Evolutionary conservation across 2,888 invertebrate genomes (phyloP).

Genomic region (Cheilosia vulpina): DNA sequence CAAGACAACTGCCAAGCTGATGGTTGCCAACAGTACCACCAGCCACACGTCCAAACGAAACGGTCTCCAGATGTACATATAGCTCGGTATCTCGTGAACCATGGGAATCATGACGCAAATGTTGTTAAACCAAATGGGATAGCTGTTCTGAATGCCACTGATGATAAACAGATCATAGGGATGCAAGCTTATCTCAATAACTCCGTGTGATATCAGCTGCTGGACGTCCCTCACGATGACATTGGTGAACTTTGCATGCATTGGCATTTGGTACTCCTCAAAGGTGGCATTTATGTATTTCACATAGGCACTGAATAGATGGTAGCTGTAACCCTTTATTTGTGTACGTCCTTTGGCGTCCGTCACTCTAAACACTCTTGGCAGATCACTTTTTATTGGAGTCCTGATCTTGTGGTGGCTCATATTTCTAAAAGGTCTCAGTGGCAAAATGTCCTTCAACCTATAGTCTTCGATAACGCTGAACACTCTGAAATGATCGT

Average conservation of each 20-base stretch:
- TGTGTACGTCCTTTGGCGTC: conserved; percentile 50
- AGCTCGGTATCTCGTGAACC: conserved; percentile 77
- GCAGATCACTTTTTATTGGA: conserved; percentile 78
- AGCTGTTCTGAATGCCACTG: conserved; percentile 76
- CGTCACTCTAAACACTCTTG: conserved; percentile 77
- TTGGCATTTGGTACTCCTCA: conserved; percentile 70
- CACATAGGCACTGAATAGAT: conserved; percentile 78
- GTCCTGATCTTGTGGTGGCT: conserved; percentile 78
- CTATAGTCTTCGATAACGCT: neutral
- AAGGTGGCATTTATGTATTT: conserved; percentile 78
- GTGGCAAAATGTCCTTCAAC: neutral
- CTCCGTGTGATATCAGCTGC: conserved; percentile 61
- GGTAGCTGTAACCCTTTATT: conserved; percentile 20
- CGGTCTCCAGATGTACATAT: conserved; percentile 77
- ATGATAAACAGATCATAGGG: conserved; percentile 76
- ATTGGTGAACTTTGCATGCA: conserved; percentile 27
- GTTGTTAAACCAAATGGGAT: conserved; percentile 80
- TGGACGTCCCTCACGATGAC: conserved; percentile 10
- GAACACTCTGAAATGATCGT: neutral
- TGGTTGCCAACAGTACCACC: conserved; percentile 66
- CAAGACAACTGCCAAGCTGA: conserved; percentile 76
- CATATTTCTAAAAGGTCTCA: conserved; percentile 62
- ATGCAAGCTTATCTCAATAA: conserved; percentile 79
- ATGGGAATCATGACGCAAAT: conserved; percentile 80
- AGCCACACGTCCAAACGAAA: conserved; percentile 77